These are phyloP conservation scores for Sclerurus mexicanus DNA, from an alignment of 2,113 vertebrate genomes.

Conservation along the genomic window DNA sequence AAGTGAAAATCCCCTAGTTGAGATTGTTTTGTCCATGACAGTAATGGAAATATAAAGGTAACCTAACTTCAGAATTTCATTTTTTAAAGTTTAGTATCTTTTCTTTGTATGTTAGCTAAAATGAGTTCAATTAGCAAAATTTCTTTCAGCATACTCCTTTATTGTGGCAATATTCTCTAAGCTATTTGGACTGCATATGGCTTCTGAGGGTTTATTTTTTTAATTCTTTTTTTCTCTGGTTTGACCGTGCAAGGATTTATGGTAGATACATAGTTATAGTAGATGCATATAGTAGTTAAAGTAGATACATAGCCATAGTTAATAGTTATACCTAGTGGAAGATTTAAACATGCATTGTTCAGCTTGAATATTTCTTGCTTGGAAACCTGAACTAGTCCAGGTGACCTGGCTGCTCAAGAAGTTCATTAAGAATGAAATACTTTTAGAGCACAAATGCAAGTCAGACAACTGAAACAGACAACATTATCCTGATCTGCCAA, in stretches of 20 bases:
- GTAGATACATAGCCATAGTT: too few relatives aligned
- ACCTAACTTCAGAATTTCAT: neutral
- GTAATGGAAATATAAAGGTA: neutral
- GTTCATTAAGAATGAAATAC: neutral
- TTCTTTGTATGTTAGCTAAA: neutral
- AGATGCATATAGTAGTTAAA: too few relatives aligned
- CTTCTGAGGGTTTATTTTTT: neutral
- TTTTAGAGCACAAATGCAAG: neutral
- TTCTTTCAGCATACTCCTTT: neutral
- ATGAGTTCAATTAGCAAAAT: neutral
- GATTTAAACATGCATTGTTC: neutral
- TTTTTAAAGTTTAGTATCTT: neutral
- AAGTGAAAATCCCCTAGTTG: neutral
- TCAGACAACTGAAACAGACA: neutral
- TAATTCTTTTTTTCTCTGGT: neutral
- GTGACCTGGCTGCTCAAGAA: neutral
- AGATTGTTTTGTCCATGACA: neutral
- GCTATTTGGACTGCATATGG: neutral
- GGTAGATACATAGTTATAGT: too few relatives aligned
- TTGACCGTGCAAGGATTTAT: neutral
- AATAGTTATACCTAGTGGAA: neutral
- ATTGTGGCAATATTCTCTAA: neutral
- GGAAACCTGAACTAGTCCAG: neutral
- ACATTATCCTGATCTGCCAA: neutral
- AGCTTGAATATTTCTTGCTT: neutral